Conservation (phyloP, 2,888 invertebrate genomes). For the Rhimphoctona megacephalus region DNA sequence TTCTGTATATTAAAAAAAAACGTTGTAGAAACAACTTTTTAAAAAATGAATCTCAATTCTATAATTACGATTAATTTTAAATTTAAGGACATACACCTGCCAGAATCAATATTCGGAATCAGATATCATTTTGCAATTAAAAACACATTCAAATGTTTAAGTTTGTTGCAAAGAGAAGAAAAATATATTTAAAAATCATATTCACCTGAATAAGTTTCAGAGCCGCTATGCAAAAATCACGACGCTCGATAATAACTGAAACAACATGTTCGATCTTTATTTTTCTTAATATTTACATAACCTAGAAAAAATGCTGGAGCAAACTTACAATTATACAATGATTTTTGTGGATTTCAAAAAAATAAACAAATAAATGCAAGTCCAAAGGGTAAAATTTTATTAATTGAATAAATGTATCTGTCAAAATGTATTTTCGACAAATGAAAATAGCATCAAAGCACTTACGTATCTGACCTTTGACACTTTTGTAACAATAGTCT, state of each 20-base stretch:
- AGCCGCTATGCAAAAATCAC: constrained; percentile 92
- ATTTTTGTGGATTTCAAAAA: not conserved
- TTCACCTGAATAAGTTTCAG: constrained; percentile 91
- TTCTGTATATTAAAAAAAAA: too few relatives aligned
- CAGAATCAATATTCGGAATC: too few relatives aligned
- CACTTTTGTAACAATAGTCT: constrained; percentile 89
- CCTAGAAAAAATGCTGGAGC: not conserved
- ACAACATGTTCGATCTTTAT: constrained; percentile 47
- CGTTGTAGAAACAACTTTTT: too few relatives aligned
- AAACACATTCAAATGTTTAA: too few relatives aligned
- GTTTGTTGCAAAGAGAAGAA: too few relatives aligned
- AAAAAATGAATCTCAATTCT: too few relatives aligned
- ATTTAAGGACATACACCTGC: too few relatives aligned
- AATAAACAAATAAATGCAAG: not conserved
- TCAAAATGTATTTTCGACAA: not conserved
- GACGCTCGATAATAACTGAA: constrained; percentile 86
- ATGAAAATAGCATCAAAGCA: not conserved
- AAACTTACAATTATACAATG: too few relatives aligned
- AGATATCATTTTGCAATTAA: too few relatives aligned
- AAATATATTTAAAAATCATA: too few relatives aligned
- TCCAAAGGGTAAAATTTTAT: not conserved
- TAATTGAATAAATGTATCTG: not conserved
- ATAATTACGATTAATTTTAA: too few relatives aligned
- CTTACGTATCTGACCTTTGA: constrained; percentile 82
- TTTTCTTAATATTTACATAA: not conserved